Conservation (phyloP, 2,113 vertebrate species). For the Sceloporus undulatus region DNA sequence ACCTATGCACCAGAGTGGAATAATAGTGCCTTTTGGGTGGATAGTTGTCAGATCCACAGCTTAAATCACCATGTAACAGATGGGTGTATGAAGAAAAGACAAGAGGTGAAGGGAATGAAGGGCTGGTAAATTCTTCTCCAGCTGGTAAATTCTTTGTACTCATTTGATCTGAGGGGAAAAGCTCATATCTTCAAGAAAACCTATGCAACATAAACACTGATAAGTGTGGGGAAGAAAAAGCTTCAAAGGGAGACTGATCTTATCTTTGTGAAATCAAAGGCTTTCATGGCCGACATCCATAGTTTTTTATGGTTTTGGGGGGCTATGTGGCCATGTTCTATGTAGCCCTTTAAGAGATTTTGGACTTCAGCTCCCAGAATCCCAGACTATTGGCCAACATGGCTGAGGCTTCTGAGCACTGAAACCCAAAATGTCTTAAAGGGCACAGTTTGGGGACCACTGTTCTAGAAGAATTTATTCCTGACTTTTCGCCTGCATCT, state of each 20-base stretch:
- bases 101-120: not conserved
- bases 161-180: not conserved
- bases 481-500: too few relatives aligned
- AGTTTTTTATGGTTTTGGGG: too few relatives aligned
- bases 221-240: not conserved
- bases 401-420: too few relatives aligned
- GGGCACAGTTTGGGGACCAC: too few relatives aligned
- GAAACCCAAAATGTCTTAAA: too few relatives aligned
- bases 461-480: too few relatives aligned
- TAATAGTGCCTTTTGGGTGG: constrained; percentile 4
- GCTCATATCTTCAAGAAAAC: not conserved
- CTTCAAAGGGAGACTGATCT: not conserved
- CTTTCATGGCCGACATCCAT: too few relatives aligned
- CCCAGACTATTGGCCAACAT: too few relatives aligned
- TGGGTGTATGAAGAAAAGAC: constrained; percentile 1
- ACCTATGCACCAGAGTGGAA: constrained; percentile 9
- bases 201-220: not conserved
- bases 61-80: constrained; percentile 12
- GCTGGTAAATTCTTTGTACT: not conserved
- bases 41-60: constrained; percentile 1
- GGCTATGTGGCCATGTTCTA: too few relatives aligned
- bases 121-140: not conserved
- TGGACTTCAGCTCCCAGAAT: too few relatives aligned
- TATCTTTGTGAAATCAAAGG: not conserved
- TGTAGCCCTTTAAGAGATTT: too few relatives aligned